A percentile compares a stretch with the other conserved stretches of the same genome.
Conservation (phyloP, 2,113 vertebrate species). For the Oreochromis spilurus region DNA sequence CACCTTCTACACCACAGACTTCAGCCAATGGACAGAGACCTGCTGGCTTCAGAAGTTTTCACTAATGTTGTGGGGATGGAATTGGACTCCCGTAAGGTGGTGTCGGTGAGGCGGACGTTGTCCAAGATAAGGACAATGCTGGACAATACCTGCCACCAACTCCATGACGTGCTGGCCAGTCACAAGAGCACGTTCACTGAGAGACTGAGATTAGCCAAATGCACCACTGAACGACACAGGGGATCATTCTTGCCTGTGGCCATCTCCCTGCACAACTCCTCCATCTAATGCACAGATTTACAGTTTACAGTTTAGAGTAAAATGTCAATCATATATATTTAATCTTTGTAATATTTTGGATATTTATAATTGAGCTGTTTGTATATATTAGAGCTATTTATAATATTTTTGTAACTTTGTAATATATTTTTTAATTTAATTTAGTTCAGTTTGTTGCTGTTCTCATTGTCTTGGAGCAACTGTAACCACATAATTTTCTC, state of each 20-base stretch:
- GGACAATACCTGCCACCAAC: background rate
- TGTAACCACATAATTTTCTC: background rate
- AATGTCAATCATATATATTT: background rate
- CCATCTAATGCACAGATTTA: background rate
- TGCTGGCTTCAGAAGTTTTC: fast-evolving
- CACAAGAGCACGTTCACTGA: background rate
- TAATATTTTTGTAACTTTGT: background rate
- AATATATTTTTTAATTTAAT: background rate
- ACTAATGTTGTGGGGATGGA: background rate
- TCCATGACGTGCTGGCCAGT: background rate
- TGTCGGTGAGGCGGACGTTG: fast-evolving
- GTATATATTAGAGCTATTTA: background rate
- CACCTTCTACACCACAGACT: background rate
- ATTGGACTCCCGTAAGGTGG: background rate
- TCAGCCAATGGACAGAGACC: background rate
- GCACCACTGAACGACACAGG: background rate
- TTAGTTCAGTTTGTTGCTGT: background rate
- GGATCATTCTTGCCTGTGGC: background rate
- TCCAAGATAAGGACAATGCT: background rate
- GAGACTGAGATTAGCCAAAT: background rate
- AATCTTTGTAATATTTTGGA: background rate
- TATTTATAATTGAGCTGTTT: background rate
- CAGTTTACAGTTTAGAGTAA: background rate
- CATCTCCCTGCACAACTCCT: background rate
- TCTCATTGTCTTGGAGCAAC: background rate